Conservation (phyloP, 2,113 vertebrate species). For the Empidonax alnorum region DNA sequence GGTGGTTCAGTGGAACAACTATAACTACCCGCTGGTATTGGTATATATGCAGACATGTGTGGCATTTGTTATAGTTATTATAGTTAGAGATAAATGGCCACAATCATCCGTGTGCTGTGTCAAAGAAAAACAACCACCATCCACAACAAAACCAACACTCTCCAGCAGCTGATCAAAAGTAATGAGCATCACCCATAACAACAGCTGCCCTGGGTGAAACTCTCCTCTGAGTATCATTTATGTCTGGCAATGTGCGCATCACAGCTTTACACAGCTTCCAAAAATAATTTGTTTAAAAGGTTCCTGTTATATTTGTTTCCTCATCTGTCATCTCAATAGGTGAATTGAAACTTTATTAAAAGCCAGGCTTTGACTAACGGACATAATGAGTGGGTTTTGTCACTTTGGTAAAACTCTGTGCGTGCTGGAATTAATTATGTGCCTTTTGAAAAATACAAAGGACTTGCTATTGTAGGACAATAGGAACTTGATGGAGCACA, state of each 20-base stretch:
- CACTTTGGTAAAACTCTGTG: not conserved
- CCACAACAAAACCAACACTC: not conserved
- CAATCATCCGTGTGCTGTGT: not conserved
- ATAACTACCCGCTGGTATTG: not conserved
- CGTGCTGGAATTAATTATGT: not conserved
- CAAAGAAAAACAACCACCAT: not conserved
- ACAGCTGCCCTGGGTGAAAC: not conserved
- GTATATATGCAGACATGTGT: not conserved
- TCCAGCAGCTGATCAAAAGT: not conserved
- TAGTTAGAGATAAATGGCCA: not conserved
- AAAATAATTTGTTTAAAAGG: constrained; percentile 36
- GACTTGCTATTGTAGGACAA: not conserved
- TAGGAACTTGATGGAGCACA: not conserved
- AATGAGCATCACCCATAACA: not conserved
- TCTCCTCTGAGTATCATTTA: not conserved
- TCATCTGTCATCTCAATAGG: constrained; percentile 18
- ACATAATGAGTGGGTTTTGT: constrained; percentile 10
- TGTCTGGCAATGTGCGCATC: not conserved
- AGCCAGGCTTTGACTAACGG: not conserved
- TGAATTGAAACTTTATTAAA: constrained; percentile 37
- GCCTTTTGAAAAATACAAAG: constrained; percentile 5
- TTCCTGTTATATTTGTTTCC: constrained; percentile 46
- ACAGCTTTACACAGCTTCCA: not conserved
- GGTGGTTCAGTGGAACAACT: not conserved
- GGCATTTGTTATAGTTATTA: not conserved